These are phyloP conservation scores for Brachionus sp. DNA, from an alignment of 1,140 invertebrate species.

Conservation along the genomic window DNA sequence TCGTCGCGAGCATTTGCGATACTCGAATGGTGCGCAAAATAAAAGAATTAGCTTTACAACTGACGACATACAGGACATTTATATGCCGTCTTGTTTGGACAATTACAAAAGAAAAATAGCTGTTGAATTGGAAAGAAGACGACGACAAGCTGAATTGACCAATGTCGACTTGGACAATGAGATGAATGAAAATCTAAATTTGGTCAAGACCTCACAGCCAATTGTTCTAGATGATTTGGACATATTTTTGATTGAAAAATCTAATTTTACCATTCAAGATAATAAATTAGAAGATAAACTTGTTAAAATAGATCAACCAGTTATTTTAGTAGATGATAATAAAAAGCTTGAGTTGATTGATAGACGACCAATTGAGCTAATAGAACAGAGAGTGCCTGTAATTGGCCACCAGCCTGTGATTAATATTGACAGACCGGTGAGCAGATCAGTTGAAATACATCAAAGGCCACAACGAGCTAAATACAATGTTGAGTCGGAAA, in stretches of 20 bases:
- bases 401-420: neutral
- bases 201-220: neutral
- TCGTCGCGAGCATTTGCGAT: slow-evolving; percentile 18
- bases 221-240: slow-evolving; percentile 36
- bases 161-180: neutral
- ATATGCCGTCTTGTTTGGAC: slow-evolving; percentile 31
- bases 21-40: slow-evolving; percentile 4
- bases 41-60: slow-evolving; percentile 19
- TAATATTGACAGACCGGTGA: neutral
- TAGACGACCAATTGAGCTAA: neutral
- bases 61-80: slow-evolving; percentile 42
- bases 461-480: neutral
- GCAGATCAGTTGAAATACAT: neutral
- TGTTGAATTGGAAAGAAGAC: slow-evolving; percentile 23
- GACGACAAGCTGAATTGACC: neutral
- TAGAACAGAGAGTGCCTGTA: neutral
- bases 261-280: neutral
- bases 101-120: slow-evolving; percentile 46
- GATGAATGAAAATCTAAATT: neutral
- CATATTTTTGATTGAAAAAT: slow-evolving; percentile 35
- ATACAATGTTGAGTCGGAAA: neutral
- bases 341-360: too few species aligned
- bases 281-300: neutral
- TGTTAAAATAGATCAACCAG: neutral
- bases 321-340: neutral